Evolutionary conservation across 2,797 vertebrate species (phyloP).

Genomic region (Brachymystax lenok): DNA sequence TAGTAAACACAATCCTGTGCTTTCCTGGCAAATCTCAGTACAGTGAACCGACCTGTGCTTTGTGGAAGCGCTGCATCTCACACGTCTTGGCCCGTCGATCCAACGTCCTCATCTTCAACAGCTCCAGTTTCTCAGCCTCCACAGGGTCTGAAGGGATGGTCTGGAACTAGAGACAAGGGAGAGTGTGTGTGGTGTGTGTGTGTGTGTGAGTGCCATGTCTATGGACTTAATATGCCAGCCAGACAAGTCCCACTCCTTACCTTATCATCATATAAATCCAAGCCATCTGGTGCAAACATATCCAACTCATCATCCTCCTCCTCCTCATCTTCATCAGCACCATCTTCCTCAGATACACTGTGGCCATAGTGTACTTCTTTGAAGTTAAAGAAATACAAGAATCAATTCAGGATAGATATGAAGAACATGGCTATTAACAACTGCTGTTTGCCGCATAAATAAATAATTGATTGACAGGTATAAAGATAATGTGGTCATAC

Average conservation of each 20-base stretch:
- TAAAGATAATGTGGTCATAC: no score
- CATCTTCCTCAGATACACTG: constrained; percentile 65
- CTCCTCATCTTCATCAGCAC: constrained; percentile 62
- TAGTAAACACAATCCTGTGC: neutral
- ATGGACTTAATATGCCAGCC: neutral
- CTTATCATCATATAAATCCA: constrained; percentile 55
- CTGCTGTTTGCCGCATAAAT: no score
- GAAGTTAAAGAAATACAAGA: constrained; percentile 10
- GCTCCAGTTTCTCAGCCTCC: constrained; percentile 66
- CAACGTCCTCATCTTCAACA: constrained; percentile 80
- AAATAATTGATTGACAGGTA: no score
- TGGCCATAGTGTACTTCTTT: constrained; percentile 59
- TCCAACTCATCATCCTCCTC: constrained; percentile 50
- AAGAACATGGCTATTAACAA: neutral
- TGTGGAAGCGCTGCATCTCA: constrained; percentile 84
- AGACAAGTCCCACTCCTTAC: constrained; percentile 40
- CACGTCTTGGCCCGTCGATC: constrained; percentile 81
- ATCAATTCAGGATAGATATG: neutral
- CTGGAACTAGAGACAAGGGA: constrained; percentile 51
- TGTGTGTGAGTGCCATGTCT: neutral
- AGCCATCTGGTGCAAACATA: constrained; percentile 58
- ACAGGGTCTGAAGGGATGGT: constrained; percentile 51
- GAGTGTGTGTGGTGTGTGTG: neutral
- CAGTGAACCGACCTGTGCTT: constrained; percentile 82
- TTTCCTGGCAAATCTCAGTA: neutral